Evolutionary conservation across 2,888 invertebrate species (phyloP), one percentile per base, ranked within the genome.

Genomic region (Spatulosminthurus flaviceps): DNA sequence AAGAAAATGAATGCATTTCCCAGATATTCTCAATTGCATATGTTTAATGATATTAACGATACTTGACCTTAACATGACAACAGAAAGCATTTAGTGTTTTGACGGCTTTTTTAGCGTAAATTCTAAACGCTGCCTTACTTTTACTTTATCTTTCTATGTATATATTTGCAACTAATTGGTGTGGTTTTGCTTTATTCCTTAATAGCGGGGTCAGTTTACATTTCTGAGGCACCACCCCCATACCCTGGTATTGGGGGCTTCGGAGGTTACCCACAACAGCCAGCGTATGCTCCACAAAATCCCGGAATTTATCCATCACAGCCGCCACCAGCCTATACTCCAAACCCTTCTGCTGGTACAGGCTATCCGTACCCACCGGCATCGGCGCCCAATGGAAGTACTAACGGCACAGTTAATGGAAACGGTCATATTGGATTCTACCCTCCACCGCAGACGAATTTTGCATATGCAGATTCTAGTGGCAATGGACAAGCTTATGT

Each of bases 161-260:
- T 16, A 2, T 51, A 13, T 51, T 51, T n/a, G 51, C 51, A 51
- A 51, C 51, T 51, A 51, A 51, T 67, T 77, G 22, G 75, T 69
- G 60, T 69, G 60, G 60, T 28, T 70, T 75, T 78, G 22, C 21
- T 64, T 77, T 77, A 79, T 61, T 78, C 64, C 28, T 61, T 80
- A 81, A 5, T 82, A 87, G 87, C 87, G 60, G 86, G 86, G 79
- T 86, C 87, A 81, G 89, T 90, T 24, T 90, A 88, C 86, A 89
- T 88, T 85, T 87, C 86, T 29, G 88, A 89, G 74, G 88, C 88
- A 28, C 90, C 90, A 1, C 90, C 90, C 5, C 90, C 90, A 0
- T 90, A 90, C 85, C 90, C 90, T 26, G 90, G 90, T 26, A 86
- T 90, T 29, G 87, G 80, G 22, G 83, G 84, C 16, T 86, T 90